Conservation (phyloP, 1,140 invertebrate species). For the Brachionus angularis region DNA sequence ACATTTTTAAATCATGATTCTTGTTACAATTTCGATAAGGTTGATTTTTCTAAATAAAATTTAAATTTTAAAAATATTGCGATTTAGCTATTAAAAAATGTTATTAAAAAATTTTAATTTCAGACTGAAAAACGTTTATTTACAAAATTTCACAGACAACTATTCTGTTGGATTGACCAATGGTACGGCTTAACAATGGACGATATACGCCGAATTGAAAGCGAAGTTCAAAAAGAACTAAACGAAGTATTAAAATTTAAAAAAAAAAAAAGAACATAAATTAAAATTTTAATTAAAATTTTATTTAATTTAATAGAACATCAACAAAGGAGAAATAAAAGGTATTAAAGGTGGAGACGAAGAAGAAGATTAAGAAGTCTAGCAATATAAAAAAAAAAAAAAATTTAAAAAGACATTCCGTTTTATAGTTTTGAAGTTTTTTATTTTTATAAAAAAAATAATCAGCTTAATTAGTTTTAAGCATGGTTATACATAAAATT, state of each 20-base stretch:
- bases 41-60: no score
- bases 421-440: not conserved
- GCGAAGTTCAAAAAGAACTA: slow-evolving; percentile 44
- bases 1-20: no score
- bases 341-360: not conserved
- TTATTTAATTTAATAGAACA: not conserved
- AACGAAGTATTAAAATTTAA: not conserved
- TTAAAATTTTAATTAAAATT: not conserved
- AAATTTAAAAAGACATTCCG: not conserved
- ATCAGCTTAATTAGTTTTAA: no score
- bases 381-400: no score
- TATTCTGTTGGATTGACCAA: slow-evolving; percentile 66
- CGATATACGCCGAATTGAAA: slow-evolving; percentile 54
- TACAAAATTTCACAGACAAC: slow-evolving; percentile 94
- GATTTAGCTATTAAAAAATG: not conserved
- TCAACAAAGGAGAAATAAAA: slow-evolving; percentile 13
- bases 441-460: not conserved
- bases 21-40: no score
- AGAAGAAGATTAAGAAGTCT: not conserved
- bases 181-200: slow-evolving; percentile 56
- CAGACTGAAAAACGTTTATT: slow-evolving; percentile 64
- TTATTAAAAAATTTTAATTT: not conserved
- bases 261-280: not conserved
- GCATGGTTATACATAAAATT: no score
- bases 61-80: no score